Evolutionary conservation across 2,797 vertebrate genomes (phyloP), one percentile per base, ranked within the genome.

Genomic region (Fistularia commersonii): DNA sequence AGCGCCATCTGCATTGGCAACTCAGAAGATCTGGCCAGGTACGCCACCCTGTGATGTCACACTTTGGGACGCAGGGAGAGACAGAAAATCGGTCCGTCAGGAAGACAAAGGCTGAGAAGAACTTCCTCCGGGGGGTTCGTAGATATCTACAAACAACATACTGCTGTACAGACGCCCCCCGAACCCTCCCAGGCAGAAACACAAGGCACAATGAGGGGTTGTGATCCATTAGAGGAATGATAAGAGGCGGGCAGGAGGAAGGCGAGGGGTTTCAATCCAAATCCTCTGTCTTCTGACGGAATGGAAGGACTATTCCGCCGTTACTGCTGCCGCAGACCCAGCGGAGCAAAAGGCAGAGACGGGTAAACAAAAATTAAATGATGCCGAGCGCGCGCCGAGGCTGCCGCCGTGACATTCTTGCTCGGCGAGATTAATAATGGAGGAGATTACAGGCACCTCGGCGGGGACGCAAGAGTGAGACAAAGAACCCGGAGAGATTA

Each of bases 401-500:
- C 80, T 76, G 69, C 62, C 60, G 41, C 54, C 48, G 45, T 87
- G 86, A 89, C 86, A 86, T 91, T 90, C 90, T 81, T 81, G 73
- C 76, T 82, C 63, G 7, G 57, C 57, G 70, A 83, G 79, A 89
- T 90, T 87, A 90, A 90, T 90, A 90, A 90, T 82, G 72, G 86
- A 87, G 76, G 73, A 85, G 85, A 90, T 90, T 90, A 90, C 76
- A 83, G 83, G 70, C 80, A 79, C 76, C 83, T 85, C 69, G 47
- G 73, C 66, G 69, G 81, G 72, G 82, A 81, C 68, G 72, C 74
- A 64, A 80, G 77, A 76, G 80, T 78, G 70, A 87, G 83, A 89
- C 82, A 71, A 87, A 86, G 23, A 23, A 85, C 81, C 77, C 56
- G 46, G 75, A 67, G 71, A 86, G 77, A 81, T 82, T 84, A 87